Evolutionary conservation across 2,113 vertebrate species (phyloP), one percentile per base, ranked within the genome.

Genomic region (Herpailurus yagouaroundi): DNA sequence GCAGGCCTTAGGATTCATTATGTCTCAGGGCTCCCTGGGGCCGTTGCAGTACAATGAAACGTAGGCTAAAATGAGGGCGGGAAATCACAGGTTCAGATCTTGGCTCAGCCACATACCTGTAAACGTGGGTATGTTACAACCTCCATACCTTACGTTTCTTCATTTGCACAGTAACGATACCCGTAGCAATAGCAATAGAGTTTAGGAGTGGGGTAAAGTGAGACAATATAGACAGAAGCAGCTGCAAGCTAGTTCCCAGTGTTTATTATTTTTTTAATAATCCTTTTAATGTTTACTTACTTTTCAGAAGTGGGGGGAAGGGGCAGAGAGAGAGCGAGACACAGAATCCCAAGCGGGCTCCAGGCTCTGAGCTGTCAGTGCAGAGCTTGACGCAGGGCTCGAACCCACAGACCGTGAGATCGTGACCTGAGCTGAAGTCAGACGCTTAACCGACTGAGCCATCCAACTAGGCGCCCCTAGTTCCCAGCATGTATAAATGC

Each of bases 1-100:
- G 27, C 19, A 64, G 52, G 29, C 27, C 2, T 1, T 0, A 52
- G 19, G 52, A 50, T 21, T 74, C 1, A 0, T 6, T 50, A 12
- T 5, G 13, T 41, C 14, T 27, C 52, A 33, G 45, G 45, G 69
- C 63, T 38, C 38, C 9, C 36, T 0, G 12, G 77, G 33, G 73
- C 64, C n/a, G 10, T 12, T 18, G 50, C 1, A 1, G 31, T 13
- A 29, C 21, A 36, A 45, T 23, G 52, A 91, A 64, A 86, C 23
- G 16, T 8, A 41, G 29, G 16, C n/a, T 64, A 55, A 77, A 86
- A 25, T 25, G 50, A 36, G 73, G 11, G 31, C 25, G 15, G 27
- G 27, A 77, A 79, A 29, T 25, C 80, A 4, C 23, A 64, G 15
- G 36, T 45, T 85, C 12, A 36, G 87, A 45, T 52, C 64, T 25